Evolutionary conservation across 2,797 vertebrate genomes (phyloP).

Genomic region (Galaxias olidus): DNA sequence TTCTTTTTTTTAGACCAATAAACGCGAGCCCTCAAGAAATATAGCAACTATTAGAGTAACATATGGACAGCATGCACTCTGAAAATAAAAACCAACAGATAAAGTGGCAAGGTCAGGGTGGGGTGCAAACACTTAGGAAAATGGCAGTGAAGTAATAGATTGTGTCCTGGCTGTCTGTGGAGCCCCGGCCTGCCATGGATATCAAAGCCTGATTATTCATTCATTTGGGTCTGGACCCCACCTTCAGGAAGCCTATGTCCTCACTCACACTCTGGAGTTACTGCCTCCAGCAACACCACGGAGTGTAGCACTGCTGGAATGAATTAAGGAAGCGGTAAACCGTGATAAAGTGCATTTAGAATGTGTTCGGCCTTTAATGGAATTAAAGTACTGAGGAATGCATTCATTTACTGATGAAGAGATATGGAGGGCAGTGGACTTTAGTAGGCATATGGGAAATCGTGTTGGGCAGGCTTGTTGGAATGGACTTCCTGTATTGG

Average conservation of each 20-base stretch:
- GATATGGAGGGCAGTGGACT: slow-evolving; percentile 24
- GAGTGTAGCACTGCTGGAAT: slow-evolving; percentile 40
- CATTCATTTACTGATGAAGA: slow-evolving; percentile 33
- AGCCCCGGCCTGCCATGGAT: slow-evolving; percentile 56
- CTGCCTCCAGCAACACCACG: slow-evolving; percentile 23
- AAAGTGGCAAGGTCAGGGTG: slow-evolving; percentile 87
- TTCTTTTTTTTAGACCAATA: slow-evolving; percentile 77
- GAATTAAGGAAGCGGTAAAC: slow-evolving; percentile 60
- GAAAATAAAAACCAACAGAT: slow-evolving; percentile 95
- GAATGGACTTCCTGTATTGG: too few species aligned
- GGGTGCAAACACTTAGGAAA: slow-evolving; percentile 92
- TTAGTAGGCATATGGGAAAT: too few species aligned
- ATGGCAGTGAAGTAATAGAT: slow-evolving; percentile 86
- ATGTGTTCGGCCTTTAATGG: slow-evolving; percentile 57
- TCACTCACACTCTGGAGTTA: slow-evolving; percentile 34
- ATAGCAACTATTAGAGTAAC: slow-evolving; percentile 94
- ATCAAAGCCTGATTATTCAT: slow-evolving; percentile 74
- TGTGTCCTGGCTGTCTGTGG: slow-evolving; percentile 58
- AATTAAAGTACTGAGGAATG: slow-evolving; percentile 57
- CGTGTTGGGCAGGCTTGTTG: too few species aligned
- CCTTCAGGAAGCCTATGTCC: slow-evolving; percentile 19
- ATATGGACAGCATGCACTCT: slow-evolving; percentile 90
- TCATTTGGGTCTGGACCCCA: slow-evolving; percentile 57
- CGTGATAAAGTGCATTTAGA: slow-evolving; percentile 64
- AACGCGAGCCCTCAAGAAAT: slow-evolving; percentile 91